Base-by-base conservation (phyloP, 2,888 invertebrate species). In the Diabrotica balteata region DNA sequence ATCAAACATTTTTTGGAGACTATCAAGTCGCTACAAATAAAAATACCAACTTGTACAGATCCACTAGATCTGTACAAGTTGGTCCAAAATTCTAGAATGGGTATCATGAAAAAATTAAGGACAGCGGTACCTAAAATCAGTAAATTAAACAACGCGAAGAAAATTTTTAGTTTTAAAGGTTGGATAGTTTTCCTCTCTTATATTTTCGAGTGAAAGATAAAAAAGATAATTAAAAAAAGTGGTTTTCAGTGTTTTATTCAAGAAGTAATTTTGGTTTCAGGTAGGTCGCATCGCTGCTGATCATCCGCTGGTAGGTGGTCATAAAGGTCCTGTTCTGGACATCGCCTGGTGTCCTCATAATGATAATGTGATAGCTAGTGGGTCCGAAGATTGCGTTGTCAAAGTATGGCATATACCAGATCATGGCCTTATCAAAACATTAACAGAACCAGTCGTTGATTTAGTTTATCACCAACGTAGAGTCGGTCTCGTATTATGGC, bases 271-370 rank as follows among this genome's bases (percentile, higher is more conserved):
- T 11, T 44, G 7, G 17, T 43, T 50, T 4, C 85, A 97, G 97
- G 94, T 95, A 76, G 97, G 98, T 43, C 90, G 97, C 77, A 94
- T 97, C 82, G 93, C 96, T 62, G 94, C 97, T 1, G 96, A 97
- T 86, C 93, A 95, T 84, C 96, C 97, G 6, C 86, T 96, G 68
- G 97, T 98, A 51, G 96, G 96, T 60, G 98, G 98, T 51, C 98
- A 98, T 87, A 95, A 96, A 82, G 98, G 97, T 45, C 96, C 97
- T 0, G 96, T 98, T 47, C 86, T 97, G 72, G 98, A 98, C 86
- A 95, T 98, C 78, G 93, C 97, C 58, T 98, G 97, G 97, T 97
- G 96, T 84, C 98, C 98, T 0, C 98, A 98, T 86, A 96, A 98
- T 83, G 98, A 98, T 86, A 96, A 97, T 84, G 94, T 98, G 72